Percentiles rank a stretch among this genome's conserved stretches.
Conservation (phyloP, 2,888 invertebrate species). For the Altica lythri region DNA sequence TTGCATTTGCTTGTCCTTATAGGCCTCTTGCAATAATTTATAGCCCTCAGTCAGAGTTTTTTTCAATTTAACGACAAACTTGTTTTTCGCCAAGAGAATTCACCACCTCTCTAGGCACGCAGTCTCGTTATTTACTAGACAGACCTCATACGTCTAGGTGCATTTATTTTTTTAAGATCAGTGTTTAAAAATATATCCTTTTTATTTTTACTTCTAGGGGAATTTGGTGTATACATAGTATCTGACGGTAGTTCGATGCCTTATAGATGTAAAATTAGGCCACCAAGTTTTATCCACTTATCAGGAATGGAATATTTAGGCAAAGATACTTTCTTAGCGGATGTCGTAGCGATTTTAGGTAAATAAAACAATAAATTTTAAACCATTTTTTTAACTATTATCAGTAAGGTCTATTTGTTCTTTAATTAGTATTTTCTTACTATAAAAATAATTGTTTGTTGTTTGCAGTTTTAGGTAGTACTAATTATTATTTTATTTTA, state of each 20-base stretch:
- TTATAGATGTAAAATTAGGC: constrained; percentile 56
- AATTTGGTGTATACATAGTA: constrained; percentile 85
- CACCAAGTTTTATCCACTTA: constrained; percentile 65
- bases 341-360: constrained; percentile 79
- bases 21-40: too few relatives aligned
- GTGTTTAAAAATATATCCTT: too few relatives aligned
- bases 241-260: constrained; percentile 82
- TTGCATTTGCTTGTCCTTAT: too few relatives aligned
- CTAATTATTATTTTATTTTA: constrained; percentile 18
- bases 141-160: too few relatives aligned
- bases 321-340: constrained; percentile 63
- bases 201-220: too few relatives aligned
- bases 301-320: constrained; percentile 67
- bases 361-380: constrained; percentile 38
- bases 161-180: too few relatives aligned
- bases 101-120: too few relatives aligned
- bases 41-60: too few relatives aligned
- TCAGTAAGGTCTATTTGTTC: background rate
- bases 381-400: background rate
- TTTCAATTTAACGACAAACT: too few relatives aligned
- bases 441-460: background rate
- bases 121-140: too few relatives aligned
- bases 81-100: too few relatives aligned
- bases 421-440: background rate
- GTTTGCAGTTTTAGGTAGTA: background rate